Percentiles rank a stretch among this genome's conserved stretches.
Evolutionary conservation across 1,140 invertebrate genomes (phyloP).

Genomic region (Maniola jurtina): DNA sequence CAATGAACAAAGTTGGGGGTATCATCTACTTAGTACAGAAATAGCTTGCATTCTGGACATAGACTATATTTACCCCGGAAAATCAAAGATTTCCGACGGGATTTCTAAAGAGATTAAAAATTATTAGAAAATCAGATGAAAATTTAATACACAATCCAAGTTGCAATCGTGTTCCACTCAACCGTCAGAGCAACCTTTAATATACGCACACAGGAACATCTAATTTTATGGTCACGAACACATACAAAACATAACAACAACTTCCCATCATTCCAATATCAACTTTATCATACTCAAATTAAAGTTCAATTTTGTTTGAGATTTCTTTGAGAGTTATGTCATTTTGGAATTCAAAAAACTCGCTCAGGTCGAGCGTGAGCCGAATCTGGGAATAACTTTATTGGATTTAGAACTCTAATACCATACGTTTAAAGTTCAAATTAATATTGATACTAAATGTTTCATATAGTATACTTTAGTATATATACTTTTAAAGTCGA

Average conservation of each 20-base stretch:
- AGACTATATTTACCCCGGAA: too few relatives aligned
- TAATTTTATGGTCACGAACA: conserved; percentile 56
- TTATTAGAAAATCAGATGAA: conserved; percentile 15
- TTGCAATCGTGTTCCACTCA: conserved; percentile 43
- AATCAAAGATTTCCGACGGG: too few relatives aligned
- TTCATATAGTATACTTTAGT: conserved; percentile 2
- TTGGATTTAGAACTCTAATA: conserved; percentile 25
- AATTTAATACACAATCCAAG: conserved; percentile 35
- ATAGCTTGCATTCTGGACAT: too few relatives aligned
- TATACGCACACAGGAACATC: conserved; percentile 57
- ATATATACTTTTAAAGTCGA: not conserved
- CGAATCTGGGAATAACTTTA: conserved; percentile 22
- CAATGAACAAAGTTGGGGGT: too few relatives aligned
- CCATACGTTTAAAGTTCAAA: conserved; percentile 9
- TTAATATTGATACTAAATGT: conserved; percentile 1
- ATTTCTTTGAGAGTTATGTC: conserved; percentile 19
- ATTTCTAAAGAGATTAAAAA: too few relatives aligned
- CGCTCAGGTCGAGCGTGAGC: conserved; percentile 20
- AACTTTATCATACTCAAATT: conserved; percentile 14
- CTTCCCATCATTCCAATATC: conserved; percentile 9
- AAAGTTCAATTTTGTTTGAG: conserved; percentile 29
- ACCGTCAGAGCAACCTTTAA: conserved; percentile 50
- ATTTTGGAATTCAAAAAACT: conserved; percentile 20
- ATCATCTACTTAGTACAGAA: too few relatives aligned
- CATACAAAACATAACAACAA: conserved; percentile 25